Evolutionary conservation across 1,140 invertebrate genomes (phyloP), one percentile per base, ranked within the genome.

Genomic region (Ceratoteleas bidentatus): DNA sequence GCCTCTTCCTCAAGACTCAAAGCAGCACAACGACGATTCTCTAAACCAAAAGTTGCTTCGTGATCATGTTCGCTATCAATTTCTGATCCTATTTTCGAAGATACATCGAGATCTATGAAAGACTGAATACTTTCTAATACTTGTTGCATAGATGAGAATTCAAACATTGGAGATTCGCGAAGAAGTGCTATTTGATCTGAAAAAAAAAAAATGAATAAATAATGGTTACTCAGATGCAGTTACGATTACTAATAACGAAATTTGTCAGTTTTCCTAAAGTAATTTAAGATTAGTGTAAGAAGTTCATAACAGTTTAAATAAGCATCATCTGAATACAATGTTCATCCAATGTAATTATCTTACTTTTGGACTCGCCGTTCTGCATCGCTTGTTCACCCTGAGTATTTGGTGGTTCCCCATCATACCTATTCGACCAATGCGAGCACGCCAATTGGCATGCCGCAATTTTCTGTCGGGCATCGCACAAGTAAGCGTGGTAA

Each of bases 401-500:
- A 0, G 77, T 10, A 45, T 7, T 86, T 3, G 50, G 56, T 86
- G 91, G 81, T 90, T 93, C 87, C 87, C 93, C 94, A 85, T 96
- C 94, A 85, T 97, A 98, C 14, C 91, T 93, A 66, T 94, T 94
- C 7, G 93, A 95, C 98, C 98, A 99, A 54, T 92, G 92, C 0
- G 89, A 86, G 85, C 96, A 97, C 0, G 96, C 96, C 10, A 93
- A 90, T 52, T 93, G 93, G 88, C 96, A 96, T 6, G 93, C 92
- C 16, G 93, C 92, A 38, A 98, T 96, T 87, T 95, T 94, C 81
- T 94, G 93, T 69, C 95, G 92, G 1, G 97, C 96, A 86, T 97
- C 96, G 84, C 94, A 94, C 11, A 98, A 91, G 88, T 96, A 97
- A 6, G 95, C 95, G 87, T 96, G 95, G 87, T 96, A 96, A 90